These are phyloP conservation scores for Notolabrus celidotus DNA, from an alignment of 2,797 vertebrate genomes.

Conservation along the genomic window DNA sequence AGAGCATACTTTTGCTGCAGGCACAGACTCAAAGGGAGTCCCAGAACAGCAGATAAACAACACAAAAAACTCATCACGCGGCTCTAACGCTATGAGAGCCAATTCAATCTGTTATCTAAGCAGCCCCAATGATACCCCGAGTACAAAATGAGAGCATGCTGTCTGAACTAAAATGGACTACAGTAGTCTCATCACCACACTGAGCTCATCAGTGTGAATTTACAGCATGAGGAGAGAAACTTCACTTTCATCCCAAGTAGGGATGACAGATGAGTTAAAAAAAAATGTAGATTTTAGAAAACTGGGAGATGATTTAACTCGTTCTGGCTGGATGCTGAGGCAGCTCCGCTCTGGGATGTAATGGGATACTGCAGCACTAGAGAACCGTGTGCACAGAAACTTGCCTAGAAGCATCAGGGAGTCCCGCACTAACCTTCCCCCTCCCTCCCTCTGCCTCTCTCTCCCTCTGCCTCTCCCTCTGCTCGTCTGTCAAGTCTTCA, in stretches of 20 bases:
- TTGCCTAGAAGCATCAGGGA: slow-evolving; percentile 83
- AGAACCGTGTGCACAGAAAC: slow-evolving; percentile 86
- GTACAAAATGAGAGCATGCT: slow-evolving; percentile 33
- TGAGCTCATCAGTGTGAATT: slow-evolving; percentile 25
- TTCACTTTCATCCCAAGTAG: slow-evolving; percentile 34
- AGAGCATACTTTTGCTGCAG: slow-evolving; percentile 48
- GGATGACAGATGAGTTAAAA: slow-evolving; percentile 8
- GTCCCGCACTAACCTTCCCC: slow-evolving; percentile 79
- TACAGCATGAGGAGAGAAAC: slow-evolving; percentile 27
- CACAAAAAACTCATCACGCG: slow-evolving; percentile 53
- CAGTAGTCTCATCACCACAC: slow-evolving; percentile 9
- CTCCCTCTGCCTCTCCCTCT: slow-evolving; percentile 37
- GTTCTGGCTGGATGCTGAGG: slow-evolving; percentile 69
- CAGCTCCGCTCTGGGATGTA: slow-evolving; percentile 74
- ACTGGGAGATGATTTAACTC: slow-evolving; percentile 32
- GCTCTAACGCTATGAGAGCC: slow-evolving; percentile 27
- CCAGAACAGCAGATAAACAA: slow-evolving; percentile 54
- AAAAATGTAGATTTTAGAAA: slow-evolving; percentile 9
- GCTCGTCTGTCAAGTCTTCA: slow-evolving; percentile 42
- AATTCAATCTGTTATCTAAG: slow-evolving; percentile 56
- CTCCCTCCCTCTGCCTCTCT: slow-evolving; percentile 24
- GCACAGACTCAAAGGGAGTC: slow-evolving; percentile 45
- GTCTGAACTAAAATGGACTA: slow-evolving; percentile 33
- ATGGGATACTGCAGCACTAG: slow-evolving; percentile 85
- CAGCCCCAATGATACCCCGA: slow-evolving; percentile 24